Evolutionary conservation across 2,797 vertebrate species (phyloP).

Genomic region (Gymnoscopelus microlampas): DNA sequence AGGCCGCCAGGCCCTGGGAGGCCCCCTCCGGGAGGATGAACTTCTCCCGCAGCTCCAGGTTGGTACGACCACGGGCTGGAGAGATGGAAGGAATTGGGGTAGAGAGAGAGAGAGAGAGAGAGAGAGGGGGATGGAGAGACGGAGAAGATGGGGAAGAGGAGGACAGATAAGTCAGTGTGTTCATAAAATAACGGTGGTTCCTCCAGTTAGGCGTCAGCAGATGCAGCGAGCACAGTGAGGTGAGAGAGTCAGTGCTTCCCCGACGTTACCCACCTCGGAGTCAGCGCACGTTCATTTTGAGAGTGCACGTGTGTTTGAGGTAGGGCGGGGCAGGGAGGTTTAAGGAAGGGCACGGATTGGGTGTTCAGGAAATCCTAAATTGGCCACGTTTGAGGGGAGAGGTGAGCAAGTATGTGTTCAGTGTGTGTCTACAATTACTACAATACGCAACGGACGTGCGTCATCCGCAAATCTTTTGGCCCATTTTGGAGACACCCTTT

Average conservation of each 20-base stretch:
- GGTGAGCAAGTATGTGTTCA: conserved; percentile 8
- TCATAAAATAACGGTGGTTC: not conserved
- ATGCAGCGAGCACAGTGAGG: conserved; percentile 72
- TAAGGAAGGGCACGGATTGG: not conserved
- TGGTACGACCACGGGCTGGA: conserved; percentile 94
- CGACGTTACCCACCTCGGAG: conserved; percentile 36
- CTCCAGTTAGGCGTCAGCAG: conserved; percentile 57
- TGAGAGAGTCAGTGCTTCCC: conserved; percentile 54
- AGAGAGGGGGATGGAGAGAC: not conserved
- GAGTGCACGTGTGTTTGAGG: conserved; percentile 53
- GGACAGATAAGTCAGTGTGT: not conserved
- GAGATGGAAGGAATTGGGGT: conserved; percentile 6
- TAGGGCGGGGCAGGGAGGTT: conserved; percentile 23
- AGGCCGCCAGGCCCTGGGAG: conserved; percentile 93
- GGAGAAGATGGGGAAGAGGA: not conserved
- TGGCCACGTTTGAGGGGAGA: conserved; percentile 16
- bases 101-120: not conserved
- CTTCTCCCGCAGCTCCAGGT: conserved; percentile 96
- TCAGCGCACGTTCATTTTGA: conserved; percentile 55
- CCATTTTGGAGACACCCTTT: conserved; percentile 20
- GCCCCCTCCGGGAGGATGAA: conserved; percentile 96
- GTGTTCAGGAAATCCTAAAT: conserved; percentile 24
- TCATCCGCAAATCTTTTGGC: not conserved
- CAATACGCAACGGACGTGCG: conserved; percentile 58
- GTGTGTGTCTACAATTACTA: not conserved